A percentile compares a stretch with the other conserved stretches of the same genome.
phyloP scores from a whole-genome alignment of 2,888 invertebrate genomes.

The Tuberolachnus salignus region DNA sequence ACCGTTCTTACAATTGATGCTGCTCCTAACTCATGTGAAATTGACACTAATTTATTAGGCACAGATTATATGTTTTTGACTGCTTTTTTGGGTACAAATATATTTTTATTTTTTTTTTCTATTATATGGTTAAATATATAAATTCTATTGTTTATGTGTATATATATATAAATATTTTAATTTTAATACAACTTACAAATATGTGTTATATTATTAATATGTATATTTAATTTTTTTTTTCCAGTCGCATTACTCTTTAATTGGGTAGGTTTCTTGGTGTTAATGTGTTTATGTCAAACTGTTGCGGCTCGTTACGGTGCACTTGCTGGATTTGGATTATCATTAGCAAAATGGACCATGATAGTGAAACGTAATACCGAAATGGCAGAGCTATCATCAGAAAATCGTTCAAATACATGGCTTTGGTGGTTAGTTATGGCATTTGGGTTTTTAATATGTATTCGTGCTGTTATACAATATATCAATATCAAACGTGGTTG shows the following conservation, averaged over 20 bases:
- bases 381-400: slow-evolving; percentile 76
- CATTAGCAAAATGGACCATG: slow-evolving; percentile 92
- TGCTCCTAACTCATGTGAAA: slow-evolving; percentile 66
- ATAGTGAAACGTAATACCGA: slow-evolving; percentile 92
- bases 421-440: slow-evolving; percentile 92
- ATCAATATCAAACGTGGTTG: slow-evolving; percentile 87
- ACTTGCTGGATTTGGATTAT: slow-evolving; percentile 88
- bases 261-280: slow-evolving; percentile 90
- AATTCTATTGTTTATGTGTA: slow-evolving; percentile 10
- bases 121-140: too few relatives aligned
- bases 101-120: slow-evolving; percentile 61
- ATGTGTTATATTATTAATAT: background rate
- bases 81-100: slow-evolving; percentile 79
- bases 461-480: slow-evolving; percentile 85
- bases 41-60: slow-evolving; percentile 81
- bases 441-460: slow-evolving; percentile 84
- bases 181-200: background rate
- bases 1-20: slow-evolving; percentile 80
- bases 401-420: slow-evolving; percentile 79
- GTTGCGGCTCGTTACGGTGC: slow-evolving; percentile 93
- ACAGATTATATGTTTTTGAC: slow-evolving; percentile 93
- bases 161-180: too few relatives aligned
- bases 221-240: slow-evolving; percentile 60
- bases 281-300: slow-evolving; percentile 93
- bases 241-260: slow-evolving; percentile 92